Evolutionary conservation across 2,888 invertebrate genomes (phyloP), one percentile per base, ranked within the genome.

Genomic region (Agrotis exclamationis): DNA sequence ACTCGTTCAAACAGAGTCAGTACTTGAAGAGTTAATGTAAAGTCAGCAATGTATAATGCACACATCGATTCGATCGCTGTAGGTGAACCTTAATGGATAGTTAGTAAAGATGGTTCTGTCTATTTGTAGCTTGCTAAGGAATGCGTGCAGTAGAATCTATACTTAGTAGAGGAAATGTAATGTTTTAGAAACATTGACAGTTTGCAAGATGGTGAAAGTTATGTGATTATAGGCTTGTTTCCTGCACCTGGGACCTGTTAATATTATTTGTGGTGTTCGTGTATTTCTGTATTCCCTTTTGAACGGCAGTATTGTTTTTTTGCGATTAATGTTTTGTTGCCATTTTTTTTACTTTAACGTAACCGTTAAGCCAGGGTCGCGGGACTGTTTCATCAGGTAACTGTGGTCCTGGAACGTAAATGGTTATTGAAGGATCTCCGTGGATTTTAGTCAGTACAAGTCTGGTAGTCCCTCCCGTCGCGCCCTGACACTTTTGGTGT

Each of bases 131-230:
- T 18, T 22, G 63, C 65, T 50, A 18, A 28, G 85, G 83, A 82
- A 83, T 83, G 79, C 71, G 67, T 67, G 74, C 68, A 51, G 68
- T 69, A 20, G 58, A 63, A 14, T 71, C 79, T 83, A 84, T 82
- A 74, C 56, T 69, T 79, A 76, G 74, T 5, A 66, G 14, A 79
- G 79, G 83, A 82, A 79, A 79, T 56, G 63, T 50, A 51, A 68
- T 82, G 83, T 82, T 79, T 39, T 82, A 73, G 79, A 68, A 79
- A 79, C 62, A 79, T 79, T 79, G 79, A 73, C 74, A 79, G 79
- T 82, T 79, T 63, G 79, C 64, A 63, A n/a, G 51, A 18, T 45
- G 59, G 54, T 53, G 78, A 78, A 78, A 81, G 78, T 71, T 18
- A 44, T 73, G 64, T 63, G 70, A 68, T 82, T 79, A 79, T 79